Evolutionary conservation across 2,797 vertebrate genomes (phyloP), one percentile per base, ranked within the genome.

Genomic region (Sebastes steindachneri): DNA sequence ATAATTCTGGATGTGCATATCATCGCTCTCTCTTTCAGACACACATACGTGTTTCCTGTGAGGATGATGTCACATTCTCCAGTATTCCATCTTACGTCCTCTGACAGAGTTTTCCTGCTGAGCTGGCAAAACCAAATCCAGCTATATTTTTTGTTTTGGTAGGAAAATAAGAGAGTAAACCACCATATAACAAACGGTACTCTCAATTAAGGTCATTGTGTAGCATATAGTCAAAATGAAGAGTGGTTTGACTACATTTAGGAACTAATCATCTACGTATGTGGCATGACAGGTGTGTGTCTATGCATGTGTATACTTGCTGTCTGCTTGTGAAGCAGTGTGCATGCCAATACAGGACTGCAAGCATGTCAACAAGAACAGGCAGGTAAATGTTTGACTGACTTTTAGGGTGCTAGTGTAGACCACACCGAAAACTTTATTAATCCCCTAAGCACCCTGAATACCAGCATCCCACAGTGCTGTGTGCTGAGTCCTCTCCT

Each of bases 31-130:
- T 53, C 67, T 63, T 23, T 54, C 67, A 75, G 21, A 19, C 29
- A 77, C 26, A 78, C 64, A 82, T 45, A 66, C 62, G 72, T 25
- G 64, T 60, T 79, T 69, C 62, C 68, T 73, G 67, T 84, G 31
- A 62, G 69, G 63, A 87, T 89, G 87, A 89, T 79, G 80, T 92
- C 76, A 86, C 70, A 26, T 45, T 88, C 76, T 80, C 73, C 73
- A 80, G 41, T 28, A 51, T 54, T 86, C 45, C 70, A 62, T 77
- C 83, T 58, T 77, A 41, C 11, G 19, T 74, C 67, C 72, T 85
- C 66, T 79, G 85, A 89, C 63, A 81, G 35, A 48, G 65, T 69
- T 89, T 86, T 87, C 85, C 83, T 77, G 76, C 57, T 73, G 58
- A 48, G 72, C 21, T 63, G 35, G 72, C 70, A 75, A 68, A 79